Evolutionary conservation across 1,140 invertebrate genomes (phyloP).

Genomic region (Drosophila albomicans): DNA sequence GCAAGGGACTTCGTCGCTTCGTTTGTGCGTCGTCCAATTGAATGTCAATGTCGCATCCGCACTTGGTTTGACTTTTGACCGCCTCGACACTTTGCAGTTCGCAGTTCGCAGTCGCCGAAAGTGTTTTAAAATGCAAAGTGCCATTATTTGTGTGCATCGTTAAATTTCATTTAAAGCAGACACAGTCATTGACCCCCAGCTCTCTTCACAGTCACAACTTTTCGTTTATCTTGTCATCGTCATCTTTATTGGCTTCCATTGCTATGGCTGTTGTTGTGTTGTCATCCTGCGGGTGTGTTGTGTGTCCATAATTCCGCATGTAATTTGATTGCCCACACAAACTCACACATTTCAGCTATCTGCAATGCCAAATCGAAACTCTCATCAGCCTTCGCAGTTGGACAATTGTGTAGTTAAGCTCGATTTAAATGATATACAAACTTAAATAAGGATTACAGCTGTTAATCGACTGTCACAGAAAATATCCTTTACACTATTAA

Average conservation of each 20-base stretch:
- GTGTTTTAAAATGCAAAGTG: constrained; percentile 82
- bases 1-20: constrained; percentile 7
- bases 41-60: constrained; percentile 63
- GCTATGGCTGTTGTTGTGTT: constrained; percentile 22
- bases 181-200: constrained; percentile 23
- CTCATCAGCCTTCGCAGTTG: not conserved
- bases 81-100: constrained; percentile 22
- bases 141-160: constrained; percentile 80
- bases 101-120: constrained; percentile 34
- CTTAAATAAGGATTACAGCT: constrained; percentile 5
- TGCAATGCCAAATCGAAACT: constrained; percentile 37
- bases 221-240: constrained; percentile 74
- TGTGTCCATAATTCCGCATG: constrained; percentile 64
- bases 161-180: constrained; percentile 80
- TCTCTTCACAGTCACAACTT: constrained; percentile 39
- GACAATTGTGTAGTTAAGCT: constrained; percentile 8
- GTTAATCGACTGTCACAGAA: constrained; percentile 30
- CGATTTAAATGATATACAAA: constrained; percentile 5
- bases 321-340: constrained; percentile 75
- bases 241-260: constrained; percentile 76
- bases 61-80: constrained; percentile 55
- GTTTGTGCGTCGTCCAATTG: constrained; percentile 49
- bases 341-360: constrained; percentile 40
- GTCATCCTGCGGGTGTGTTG: constrained; percentile 64
- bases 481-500: not conserved